Base-by-base conservation (phyloP, 1,140 invertebrate genomes). In the Sesamia nonagrioides region DNA sequence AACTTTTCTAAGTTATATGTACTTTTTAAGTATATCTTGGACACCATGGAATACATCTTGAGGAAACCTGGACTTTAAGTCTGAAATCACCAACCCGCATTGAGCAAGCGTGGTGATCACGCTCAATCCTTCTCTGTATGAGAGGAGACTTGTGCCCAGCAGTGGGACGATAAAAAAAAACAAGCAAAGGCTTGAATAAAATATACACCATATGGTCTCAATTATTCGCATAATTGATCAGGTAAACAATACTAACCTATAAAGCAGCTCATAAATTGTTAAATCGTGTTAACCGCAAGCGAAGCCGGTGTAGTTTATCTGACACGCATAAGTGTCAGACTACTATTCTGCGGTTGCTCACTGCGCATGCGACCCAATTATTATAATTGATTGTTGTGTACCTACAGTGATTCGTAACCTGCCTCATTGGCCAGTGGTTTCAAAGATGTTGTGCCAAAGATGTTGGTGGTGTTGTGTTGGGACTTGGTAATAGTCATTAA, bases 281-380 rank as follows among this genome's bases (percentile, higher is more conserved):
- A 75, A 75, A 75, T 74, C 54, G 56, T 50, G 73, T 61, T 75
- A 60, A 75, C 73, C 73, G 45, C 73, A 61, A 75, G 63, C 58
- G n/a, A 48, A 61, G 58, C 73, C 21, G 63, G 40, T 21, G 68
- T 71, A 33, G 40, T 75, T 75, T 61, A 77, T 77, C 61, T 54
- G 21, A 42, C 54, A 77, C 52, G 18, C 37, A 50, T 71, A 48
- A 42, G 42, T 61, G 68, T 72, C 56, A 69, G 40, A 42, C 45
- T 33, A 37, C 33, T 40, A 9, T 60, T 63, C 45, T 75, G 77
- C 69, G 81, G 81, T 73, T 66, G 68, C 54, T 58, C 77, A 50
- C 77, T 40, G 40, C 18, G 56, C 69, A 77, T 73, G 68, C 77
- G 77, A 79, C 81, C 81, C 75, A 82, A 82, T 82, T 82, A 79